phyloP scores from a whole-genome alignment of 2,113 vertebrate genomes.

The Callospermophilus lateralis region DNA sequence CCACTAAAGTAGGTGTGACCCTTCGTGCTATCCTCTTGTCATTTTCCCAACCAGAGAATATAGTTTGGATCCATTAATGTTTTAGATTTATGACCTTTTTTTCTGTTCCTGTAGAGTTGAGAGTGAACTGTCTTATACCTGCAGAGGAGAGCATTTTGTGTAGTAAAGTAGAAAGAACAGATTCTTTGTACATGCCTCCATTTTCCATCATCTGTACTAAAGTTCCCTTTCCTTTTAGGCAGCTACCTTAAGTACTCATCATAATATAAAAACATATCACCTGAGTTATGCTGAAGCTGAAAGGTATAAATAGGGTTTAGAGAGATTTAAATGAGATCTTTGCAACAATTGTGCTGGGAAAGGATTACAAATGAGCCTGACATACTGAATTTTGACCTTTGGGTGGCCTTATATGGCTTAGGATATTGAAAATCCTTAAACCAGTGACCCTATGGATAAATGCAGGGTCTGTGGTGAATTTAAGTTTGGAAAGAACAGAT shows the following conservation, averaged over 20 bases:
- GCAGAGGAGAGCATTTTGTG: conserved; percentile 26
- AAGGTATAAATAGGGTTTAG: neutral
- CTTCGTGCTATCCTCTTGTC: neutral
- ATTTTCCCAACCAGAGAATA: conserved; percentile 7
- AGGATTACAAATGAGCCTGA: neutral
- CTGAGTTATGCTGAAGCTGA: neutral
- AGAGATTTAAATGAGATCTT: neutral
- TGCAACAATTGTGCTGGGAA: neutral
- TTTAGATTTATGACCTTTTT: conserved; percentile 39
- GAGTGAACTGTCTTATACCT: neutral
- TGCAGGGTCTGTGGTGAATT: neutral
- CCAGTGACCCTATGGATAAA: neutral
- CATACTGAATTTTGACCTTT: neutral
- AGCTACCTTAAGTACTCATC: neutral
- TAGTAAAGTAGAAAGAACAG: conserved; percentile 7
- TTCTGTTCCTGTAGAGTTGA: neutral
- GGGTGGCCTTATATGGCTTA: neutral
- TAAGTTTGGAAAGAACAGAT: neutral
- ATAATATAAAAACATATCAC: neutral
- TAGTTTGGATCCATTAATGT: conserved; percentile 20
- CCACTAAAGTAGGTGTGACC: neutral
- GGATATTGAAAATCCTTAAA: neutral
- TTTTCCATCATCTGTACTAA: neutral
- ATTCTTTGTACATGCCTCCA: neutral
- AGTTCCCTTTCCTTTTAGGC: neutral